Evolutionary conservation across 2,113 vertebrate species (phyloP).

Genomic region (Perccottus glenii): DNA sequence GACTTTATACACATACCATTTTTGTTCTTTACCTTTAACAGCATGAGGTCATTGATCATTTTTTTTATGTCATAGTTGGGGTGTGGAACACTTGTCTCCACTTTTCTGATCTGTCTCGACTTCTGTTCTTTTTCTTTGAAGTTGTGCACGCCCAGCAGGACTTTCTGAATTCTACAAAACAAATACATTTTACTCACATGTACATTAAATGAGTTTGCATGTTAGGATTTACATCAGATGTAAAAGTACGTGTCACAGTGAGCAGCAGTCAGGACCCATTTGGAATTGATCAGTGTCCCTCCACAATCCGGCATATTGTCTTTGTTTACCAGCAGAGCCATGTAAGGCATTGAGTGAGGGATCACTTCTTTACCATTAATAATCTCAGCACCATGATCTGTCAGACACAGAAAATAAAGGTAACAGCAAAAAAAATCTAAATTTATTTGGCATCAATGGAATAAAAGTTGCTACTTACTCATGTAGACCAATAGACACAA

Average conservation of each 20-base stretch:
- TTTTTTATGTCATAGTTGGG: constrained; percentile 22
- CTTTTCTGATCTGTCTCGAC: constrained; percentile 31
- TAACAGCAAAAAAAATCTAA: no score
- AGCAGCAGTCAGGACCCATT: constrained; percentile 75
- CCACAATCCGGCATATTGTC: constrained; percentile 24
- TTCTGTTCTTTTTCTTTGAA: constrained; percentile 24
- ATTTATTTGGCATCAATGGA: neutral
- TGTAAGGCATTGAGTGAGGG: constrained; percentile 64
- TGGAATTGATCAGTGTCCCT: constrained; percentile 59
- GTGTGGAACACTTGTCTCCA: constrained; percentile 24
- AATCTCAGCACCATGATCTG: constrained; percentile 63
- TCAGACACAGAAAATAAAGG: neutral
- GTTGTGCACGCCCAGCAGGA: constrained; percentile 69
- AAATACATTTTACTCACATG: neutral
- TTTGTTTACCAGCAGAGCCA: constrained; percentile 48
- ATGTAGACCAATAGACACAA: constrained; percentile 21
- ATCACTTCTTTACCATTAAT: constrained; percentile 56
- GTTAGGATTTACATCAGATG: neutral
- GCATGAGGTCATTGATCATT: constrained; percentile 65
- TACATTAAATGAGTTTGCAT: neutral
- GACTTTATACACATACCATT: neutral
- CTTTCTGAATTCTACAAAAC: constrained; percentile 32
- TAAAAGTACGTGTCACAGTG: constrained; percentile 48
- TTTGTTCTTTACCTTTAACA: constrained; percentile 66
- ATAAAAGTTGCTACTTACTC: constrained; percentile 41